phyloP scores from a whole-genome alignment of 2,797 vertebrate species.

The Halcyon smyrnensis region DNA sequence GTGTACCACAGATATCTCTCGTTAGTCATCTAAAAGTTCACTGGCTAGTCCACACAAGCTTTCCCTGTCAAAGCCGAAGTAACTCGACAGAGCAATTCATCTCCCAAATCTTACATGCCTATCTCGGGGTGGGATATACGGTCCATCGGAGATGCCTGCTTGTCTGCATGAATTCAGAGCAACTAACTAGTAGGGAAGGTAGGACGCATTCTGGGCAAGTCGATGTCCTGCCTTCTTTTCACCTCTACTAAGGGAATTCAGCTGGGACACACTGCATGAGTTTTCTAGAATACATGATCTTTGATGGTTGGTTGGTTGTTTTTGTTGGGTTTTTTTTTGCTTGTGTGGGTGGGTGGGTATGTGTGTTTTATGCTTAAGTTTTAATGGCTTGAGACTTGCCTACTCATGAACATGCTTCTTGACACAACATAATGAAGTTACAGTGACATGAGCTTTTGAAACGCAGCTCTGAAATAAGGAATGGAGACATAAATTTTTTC shows the following conservation, averaged over 20 bases:
- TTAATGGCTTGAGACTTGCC: not conserved
- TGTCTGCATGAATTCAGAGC: not conserved
- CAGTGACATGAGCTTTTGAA: not conserved
- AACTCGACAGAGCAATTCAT: not conserved
- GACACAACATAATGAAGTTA: not conserved
- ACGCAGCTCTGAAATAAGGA: not conserved
- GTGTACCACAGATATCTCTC: not conserved
- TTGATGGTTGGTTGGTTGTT: too few species aligned
- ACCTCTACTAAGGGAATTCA: not conserved
- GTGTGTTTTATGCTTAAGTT: not conserved
- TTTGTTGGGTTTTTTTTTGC: too few species aligned
- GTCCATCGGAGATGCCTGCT: not conserved
- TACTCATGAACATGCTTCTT: not conserved
- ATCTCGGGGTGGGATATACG: not conserved
- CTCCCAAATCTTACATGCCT: not conserved
- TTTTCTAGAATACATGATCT: not conserved
- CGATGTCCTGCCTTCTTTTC: not conserved
- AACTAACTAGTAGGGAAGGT: not conserved
- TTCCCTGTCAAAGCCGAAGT: not conserved
- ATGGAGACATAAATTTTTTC: not conserved
- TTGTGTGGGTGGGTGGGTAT: too few species aligned
- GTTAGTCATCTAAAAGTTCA: not conserved
- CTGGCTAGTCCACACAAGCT: not conserved
- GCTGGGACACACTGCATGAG: not conserved
- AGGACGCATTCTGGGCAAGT: rapidly evolving